Evolutionary conservation across 1,140 invertebrate genomes (phyloP).

Genomic region (Brachionus calyciflorus): DNA sequence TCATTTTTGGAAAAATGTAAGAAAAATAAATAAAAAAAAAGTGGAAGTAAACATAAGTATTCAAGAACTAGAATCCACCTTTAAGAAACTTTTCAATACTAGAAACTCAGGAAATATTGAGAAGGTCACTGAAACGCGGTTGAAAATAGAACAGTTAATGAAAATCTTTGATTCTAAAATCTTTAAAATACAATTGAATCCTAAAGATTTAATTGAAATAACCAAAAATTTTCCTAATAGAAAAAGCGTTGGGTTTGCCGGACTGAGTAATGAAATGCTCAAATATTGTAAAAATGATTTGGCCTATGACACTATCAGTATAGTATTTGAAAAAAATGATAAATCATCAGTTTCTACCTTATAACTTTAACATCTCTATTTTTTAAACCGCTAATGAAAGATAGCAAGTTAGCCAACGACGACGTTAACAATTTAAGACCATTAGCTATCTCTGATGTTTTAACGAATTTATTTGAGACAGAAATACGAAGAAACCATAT

Average conservation of each 20-base stretch:
- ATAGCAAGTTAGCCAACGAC: background rate
- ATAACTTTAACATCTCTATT: background rate
- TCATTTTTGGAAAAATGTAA: no score
- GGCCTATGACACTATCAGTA: background rate
- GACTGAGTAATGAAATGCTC: background rate
- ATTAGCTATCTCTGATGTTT: no score
- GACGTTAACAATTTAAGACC: background rate
- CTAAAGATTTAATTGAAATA: no score
- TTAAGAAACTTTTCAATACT: background rate
- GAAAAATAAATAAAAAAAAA: background rate
- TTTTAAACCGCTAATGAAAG: constrained; percentile 7
- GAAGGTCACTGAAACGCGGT: background rate
- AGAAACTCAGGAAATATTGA: no score
- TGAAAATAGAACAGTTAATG: background rate
- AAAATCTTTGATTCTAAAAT: no score
- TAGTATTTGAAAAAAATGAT: constrained; percentile 7
- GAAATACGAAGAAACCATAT: no score
- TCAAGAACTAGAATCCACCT: background rate
- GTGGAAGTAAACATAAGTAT: background rate
- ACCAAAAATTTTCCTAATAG: background rate
- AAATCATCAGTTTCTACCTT: background rate
- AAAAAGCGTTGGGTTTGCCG: background rate
- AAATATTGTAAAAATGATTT: background rate
- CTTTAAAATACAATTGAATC: no score
- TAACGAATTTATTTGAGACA: no score